Percentiles rank a stretch among this genome's conserved stretches.
Conservation (phyloP, 1,140 invertebrate species). For the Ctenoplectra terminalis region DNA sequence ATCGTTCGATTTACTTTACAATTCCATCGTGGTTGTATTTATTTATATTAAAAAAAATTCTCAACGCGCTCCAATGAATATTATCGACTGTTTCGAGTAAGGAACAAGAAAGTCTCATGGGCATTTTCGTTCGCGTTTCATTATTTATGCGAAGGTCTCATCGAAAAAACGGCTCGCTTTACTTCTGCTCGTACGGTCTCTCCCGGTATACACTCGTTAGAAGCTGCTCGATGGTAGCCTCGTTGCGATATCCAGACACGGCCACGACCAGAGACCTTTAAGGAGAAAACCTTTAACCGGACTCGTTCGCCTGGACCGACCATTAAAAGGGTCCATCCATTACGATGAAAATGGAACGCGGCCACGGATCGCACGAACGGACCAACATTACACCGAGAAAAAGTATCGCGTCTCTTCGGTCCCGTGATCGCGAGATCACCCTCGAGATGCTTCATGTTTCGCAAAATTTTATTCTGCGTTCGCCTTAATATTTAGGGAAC, state of each 20-base stretch:
- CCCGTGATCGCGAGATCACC: not conserved
- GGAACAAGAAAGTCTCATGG: conserved; percentile 6
- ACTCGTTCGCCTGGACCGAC: conserved; percentile 49
- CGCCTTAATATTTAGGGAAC: too few species aligned
- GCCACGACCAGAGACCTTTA: conserved; percentile 60
- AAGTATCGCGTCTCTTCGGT: conserved; percentile 25
- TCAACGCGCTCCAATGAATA: rapidly evolving
- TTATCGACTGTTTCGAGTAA: not conserved
- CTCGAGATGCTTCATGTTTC: not conserved
- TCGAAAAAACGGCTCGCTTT: conserved; percentile 26
- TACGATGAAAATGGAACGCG: conserved; percentile 64
- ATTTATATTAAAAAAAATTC: not conserved
- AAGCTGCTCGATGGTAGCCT: conserved; percentile 26
- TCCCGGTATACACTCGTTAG: conserved; percentile 45
- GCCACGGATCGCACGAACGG: conserved; percentile 9
- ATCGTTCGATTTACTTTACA: too few species aligned
- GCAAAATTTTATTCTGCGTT: not conserved
- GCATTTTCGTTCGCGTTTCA: conserved; percentile 22
- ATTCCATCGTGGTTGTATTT: rapidly evolving
- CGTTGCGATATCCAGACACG: conserved; percentile 49
- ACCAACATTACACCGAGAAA: not conserved
- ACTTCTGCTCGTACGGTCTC: conserved; percentile 12
- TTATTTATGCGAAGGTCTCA: conserved; percentile 44
- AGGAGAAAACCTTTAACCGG: conserved; percentile 66
- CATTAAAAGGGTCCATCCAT: conserved; percentile 67